phyloP scores from a whole-genome alignment of 2,113 vertebrate species.

The Phrynosoma platyrhinos region DNA sequence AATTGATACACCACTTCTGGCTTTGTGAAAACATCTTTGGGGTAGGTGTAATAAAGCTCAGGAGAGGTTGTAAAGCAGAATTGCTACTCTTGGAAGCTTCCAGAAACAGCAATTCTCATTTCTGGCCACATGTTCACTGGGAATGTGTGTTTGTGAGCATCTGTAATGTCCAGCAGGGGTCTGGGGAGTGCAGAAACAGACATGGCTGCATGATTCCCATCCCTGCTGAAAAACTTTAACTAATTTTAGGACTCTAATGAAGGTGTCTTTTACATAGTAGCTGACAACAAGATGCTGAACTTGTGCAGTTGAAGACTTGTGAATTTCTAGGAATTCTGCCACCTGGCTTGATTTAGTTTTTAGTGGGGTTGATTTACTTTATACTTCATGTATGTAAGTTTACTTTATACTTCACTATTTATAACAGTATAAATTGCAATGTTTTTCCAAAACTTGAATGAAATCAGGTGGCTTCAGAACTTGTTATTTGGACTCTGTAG shows the following conservation, averaged over 20 bases:
- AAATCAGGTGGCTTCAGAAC: background rate
- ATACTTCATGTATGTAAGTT: background rate
- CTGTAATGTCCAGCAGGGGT: too few species aligned
- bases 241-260: background rate
- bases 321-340: background rate
- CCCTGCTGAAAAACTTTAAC: too few species aligned
- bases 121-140: too few species aligned
- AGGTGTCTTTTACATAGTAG: background rate
- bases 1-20: too few species aligned
- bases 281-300: background rate
- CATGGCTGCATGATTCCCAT: too few species aligned
- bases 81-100: too few species aligned
- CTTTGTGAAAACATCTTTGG: too few species aligned
- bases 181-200: too few species aligned
- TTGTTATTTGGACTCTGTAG: background rate
- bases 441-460: background rate
- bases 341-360: background rate
- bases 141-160: too few species aligned
- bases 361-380: background rate
- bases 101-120: too few species aligned
- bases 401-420: background rate
- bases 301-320: background rate
- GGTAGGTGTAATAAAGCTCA: too few species aligned
- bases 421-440: background rate
- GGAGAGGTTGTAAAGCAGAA: too few species aligned